Base-by-base conservation (phyloP, 2,797 vertebrate genomes). In the Perodicticus potto region DNA sequence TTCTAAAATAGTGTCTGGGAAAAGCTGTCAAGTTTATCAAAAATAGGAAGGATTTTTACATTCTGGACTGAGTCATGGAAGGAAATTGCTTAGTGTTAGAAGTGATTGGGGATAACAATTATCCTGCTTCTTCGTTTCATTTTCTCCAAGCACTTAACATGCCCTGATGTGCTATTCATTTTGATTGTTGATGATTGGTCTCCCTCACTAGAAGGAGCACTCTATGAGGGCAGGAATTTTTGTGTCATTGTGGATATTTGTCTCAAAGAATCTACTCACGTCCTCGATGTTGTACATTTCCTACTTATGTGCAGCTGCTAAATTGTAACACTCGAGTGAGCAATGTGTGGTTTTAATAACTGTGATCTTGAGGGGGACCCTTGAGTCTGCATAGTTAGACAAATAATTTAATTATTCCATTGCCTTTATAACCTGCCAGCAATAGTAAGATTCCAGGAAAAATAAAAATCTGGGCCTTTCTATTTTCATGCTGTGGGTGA, bases 1-100 rank as follows among this genome's bases (percentile, higher is more conserved):
- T 96, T 96, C 92, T 95, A 85, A 97, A 92, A 91, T 94, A 89
- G 77, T 76, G 10, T 88, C 87, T 96, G 43, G 57, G 20, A 53
- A 92, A 96, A 88, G 82, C 82, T 95, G 90, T 95, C 34, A 22
- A 78, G 37, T 72, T 92, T 49, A 92, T 95, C 43, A 97, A 96
- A 96, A 96, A 83, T 88, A 93, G 45, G 43, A 90, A 90, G 92
- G 57, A 92, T 43, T 86, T 97, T 94, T 95, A 89, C 59, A 74
- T 91, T 96, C 16, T 55, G 63, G 67, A 74, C 69, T 96, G 90
- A 96, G 55, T 92, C 93, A 91, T 67, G 17, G 63, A 80, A 91
- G 70, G 77, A 93, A 76, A 95, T 73, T 92, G 40, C 57, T 93
- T 82, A 29, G 29, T 80, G 57, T 61, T 89, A 70, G 74, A 74